A percentile compares a stretch with the other conserved stretches of the same genome.
These are phyloP conservation scores for Metopolophium dirhodum DNA, from an alignment of 1,140 invertebrate species.

Conservation along the genomic window DNA sequence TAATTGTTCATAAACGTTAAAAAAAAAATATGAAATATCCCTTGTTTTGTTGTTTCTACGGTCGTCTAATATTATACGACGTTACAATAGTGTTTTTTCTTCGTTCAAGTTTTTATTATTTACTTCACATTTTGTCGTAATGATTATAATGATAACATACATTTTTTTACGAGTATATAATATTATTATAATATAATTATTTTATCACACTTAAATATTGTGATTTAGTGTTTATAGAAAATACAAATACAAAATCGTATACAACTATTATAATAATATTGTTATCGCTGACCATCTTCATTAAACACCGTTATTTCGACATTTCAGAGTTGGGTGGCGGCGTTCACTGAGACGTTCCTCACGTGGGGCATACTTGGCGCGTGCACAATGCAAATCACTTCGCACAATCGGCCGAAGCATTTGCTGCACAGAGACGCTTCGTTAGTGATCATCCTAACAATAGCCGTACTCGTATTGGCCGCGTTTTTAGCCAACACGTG, in stretches of 20 bases:
- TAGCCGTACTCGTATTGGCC: conserved; percentile 75
- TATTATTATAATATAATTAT: neutral
- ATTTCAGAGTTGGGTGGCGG: conserved; percentile 83
- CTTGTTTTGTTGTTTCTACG: neutral
- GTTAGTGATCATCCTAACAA: conserved; percentile 78
- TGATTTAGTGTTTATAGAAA: neutral
- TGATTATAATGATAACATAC: too few species aligned
- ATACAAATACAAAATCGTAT: neutral
- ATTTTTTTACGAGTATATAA: neutral
- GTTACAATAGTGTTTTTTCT: neutral
- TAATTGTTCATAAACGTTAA: neutral
- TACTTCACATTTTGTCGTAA: neutral
- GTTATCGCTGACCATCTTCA: neutral
- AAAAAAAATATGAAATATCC: neutral
- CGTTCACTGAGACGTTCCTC: conserved; percentile 84
- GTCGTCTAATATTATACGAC: neutral
- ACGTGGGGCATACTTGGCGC: conserved; percentile 89
- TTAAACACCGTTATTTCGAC: neutral
- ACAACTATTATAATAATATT: neutral
- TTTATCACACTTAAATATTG: neutral
- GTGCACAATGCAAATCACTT: conserved; percentile 76
- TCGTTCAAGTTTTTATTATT: neutral
- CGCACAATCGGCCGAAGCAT: conserved; percentile 76
- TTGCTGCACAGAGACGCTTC: conserved; percentile 80
- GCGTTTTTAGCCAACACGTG: conserved; percentile 83